phyloP scores from a whole-genome alignment of 2,113 vertebrate genomes.

The Siniperca knerii region DNA sequence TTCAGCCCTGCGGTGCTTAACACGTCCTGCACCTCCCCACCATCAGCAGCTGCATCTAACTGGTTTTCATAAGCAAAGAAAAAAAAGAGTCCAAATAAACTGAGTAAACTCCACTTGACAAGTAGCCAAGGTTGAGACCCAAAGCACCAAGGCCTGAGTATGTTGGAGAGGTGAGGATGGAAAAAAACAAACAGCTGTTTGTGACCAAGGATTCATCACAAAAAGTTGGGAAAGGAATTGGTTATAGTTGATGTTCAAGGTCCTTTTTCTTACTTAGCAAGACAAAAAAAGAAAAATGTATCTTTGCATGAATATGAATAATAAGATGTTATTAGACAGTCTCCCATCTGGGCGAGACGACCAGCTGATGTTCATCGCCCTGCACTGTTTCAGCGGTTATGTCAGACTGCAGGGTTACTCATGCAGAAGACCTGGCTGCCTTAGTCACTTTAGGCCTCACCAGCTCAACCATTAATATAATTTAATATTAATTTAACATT shows the following conservation, averaged over 20 bases:
- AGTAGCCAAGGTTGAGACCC: slow-evolving; percentile 58
- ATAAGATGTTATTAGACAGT: slow-evolving; percentile 36
- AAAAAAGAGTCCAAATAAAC: slow-evolving; percentile 42
- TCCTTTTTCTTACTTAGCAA: slow-evolving; percentile 15
- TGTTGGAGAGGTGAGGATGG: slow-evolving; percentile 33
- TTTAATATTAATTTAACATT: slow-evolving; percentile 63
- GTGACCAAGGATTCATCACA: slow-evolving; percentile 23
- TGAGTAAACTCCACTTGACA: slow-evolving; percentile 38
- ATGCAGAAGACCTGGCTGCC: slow-evolving; percentile 44
- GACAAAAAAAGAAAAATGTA: background rate
- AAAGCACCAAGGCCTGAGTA: slow-evolving; percentile 31
- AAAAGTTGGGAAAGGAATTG: slow-evolving; percentile 15
- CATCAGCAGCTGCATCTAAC: slow-evolving; percentile 52
- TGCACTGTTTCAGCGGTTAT: slow-evolving; percentile 44
- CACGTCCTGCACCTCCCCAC: slow-evolving; percentile 12
- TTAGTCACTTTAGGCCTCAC: slow-evolving; percentile 35
- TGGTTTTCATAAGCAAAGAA: slow-evolving; percentile 23
- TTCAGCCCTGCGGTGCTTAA: slow-evolving; percentile 56
- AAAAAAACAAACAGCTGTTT: slow-evolving; percentile 34
- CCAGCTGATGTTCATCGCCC: slow-evolving; percentile 36
- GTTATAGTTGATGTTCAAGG: slow-evolving; percentile 28
- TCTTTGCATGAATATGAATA: slow-evolving; percentile 37
- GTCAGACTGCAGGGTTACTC: slow-evolving; percentile 51
- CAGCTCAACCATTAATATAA: slow-evolving; percentile 46
- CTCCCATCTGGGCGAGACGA: slow-evolving; percentile 17